phyloP scores from a whole-genome alignment of 2,888 invertebrate species.

The Heliconius hortense region DNA sequence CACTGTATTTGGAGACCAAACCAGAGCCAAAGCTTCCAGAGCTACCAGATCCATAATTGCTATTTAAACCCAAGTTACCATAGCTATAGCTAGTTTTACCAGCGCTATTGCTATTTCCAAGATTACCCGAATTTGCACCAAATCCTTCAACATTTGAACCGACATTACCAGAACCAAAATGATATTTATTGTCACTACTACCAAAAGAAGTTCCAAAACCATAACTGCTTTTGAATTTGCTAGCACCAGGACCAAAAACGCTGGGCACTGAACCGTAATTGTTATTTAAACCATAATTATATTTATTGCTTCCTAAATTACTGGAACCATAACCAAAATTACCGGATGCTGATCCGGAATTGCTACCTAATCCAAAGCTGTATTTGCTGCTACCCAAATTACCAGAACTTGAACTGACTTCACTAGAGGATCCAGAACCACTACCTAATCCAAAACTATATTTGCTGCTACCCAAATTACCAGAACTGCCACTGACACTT shows the following conservation, averaged over 20 bases:
- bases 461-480: not conserved
- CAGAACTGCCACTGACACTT: not conserved
- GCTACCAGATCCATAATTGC: not conserved
- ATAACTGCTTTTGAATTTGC: conserved; percentile 12
- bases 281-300: conserved; percentile 1
- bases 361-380: conserved; percentile 4
- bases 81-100: too few relatives aligned
- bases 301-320: not conserved
- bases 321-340: not conserved
- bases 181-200: conserved; percentile 1
- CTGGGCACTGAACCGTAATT: conserved; percentile 15
- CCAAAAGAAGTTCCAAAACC: conserved; percentile 20
- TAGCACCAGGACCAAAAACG: conserved; percentile 3
- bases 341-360: not conserved
- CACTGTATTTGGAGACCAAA: conserved; percentile 1
- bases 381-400: not conserved
- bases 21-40: conserved; percentile 1
- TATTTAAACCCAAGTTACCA: not conserved
- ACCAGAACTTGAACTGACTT: conserved; percentile 10
- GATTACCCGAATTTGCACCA: not conserved
- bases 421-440: conserved; percentile 7
- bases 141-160: not conserved
- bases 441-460: conserved; percentile 5
- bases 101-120: too few relatives aligned
- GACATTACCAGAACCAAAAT: not conserved